Evolutionary conservation across 2,888 invertebrate genomes (phyloP), one percentile per base, ranked within the genome.

Genomic region (Patella ulyssiponensis): DNA sequence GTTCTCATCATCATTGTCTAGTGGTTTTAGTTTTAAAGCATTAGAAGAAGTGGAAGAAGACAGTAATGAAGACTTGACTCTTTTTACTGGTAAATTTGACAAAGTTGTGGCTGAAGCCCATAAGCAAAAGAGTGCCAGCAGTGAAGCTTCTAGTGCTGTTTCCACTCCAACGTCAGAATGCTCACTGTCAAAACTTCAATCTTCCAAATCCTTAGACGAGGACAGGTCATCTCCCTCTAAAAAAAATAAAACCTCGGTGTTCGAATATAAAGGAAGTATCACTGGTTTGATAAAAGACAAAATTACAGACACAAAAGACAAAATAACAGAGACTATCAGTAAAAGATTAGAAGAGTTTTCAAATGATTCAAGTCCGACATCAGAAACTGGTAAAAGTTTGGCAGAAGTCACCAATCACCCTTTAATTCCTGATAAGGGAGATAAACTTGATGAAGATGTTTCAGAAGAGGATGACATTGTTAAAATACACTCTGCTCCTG

Each of bases 331-430:
- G 64, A 84, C 83, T 73, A 84, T 88, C 53, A 81, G 80, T 9
- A 87, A 85, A 77, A 88, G 85, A 75, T 82, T 85, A 51, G 88
- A 88, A 72, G 88, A 87, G 72, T 77, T 89, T 74, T 85, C 86
- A 14, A 81, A 82, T 14, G 81, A 84, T 15, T 82, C 83, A 27
- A 81, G 82, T 69, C 77, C 82, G 12, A 82, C 79, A 54, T 77
- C 20, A 23, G 64, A 64, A 64, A 23, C 20, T 64, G 15, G 64
- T 64, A 64, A 23, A 23, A 9, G 64, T 11, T 14, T 53, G n/a
- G 44, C 69, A n/a, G 52, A 51, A 23, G 27, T 71, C 7, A 54
- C 53, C 9, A 56, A 73, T 27, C 69, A 64, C 27, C 58, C 52
- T 9, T 76, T 78, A 52, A 71, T 54, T 12, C 51, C 51, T 52